Evolutionary conservation across 1,140 invertebrate genomes (phyloP), one percentile per base, ranked within the genome.

Genomic region (Lanistes nyassanus): DNA sequence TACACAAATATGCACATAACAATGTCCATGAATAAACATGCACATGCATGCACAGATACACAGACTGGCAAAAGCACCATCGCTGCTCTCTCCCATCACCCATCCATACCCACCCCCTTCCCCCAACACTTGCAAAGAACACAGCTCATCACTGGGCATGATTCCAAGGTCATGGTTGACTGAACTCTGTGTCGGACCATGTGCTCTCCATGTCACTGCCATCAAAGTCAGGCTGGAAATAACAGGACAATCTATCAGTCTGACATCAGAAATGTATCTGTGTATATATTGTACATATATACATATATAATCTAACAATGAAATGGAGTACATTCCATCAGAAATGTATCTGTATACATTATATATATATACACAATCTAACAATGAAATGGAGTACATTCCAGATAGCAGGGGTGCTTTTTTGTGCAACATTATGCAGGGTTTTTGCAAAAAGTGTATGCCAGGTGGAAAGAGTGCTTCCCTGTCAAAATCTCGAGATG

Each of bases 151-250:
- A n/a, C 42, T 19, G 67, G 29, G n/a, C n/a, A n/a, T n/a, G n/a
- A n/a, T n/a, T n/a, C n/a, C 7, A 29, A 31, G 53, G 73, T 76
- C 68, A 76, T 4, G 74, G 74, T 76, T 79, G 83, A 68, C 79
- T 83, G 37, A 82, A 83, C 19, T 85, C 83, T 69, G 81, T 82
- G 64, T 86, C 85, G 56, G 85, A 86, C 85, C 84, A 85, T 0
- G 81, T 83, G 72, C 85, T 86, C 68, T 86, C 85, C 37, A 86
- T 81, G 76, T 86, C 85, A 80, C 85, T 86, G 55, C 78, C 81
- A 37, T 84, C 84, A 80, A 84, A 85, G 64, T 86, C 85, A 72
- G 79, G 79, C 84, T 86, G 77, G 29, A 76, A 26, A 39, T 62
- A 68, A 56, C 62, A 34, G 23, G 55, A 31, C 53, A 60, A 29